Evolutionary conservation across 2,113 vertebrate genomes (phyloP).

Genomic region (Toxotes chatareus): DNA sequence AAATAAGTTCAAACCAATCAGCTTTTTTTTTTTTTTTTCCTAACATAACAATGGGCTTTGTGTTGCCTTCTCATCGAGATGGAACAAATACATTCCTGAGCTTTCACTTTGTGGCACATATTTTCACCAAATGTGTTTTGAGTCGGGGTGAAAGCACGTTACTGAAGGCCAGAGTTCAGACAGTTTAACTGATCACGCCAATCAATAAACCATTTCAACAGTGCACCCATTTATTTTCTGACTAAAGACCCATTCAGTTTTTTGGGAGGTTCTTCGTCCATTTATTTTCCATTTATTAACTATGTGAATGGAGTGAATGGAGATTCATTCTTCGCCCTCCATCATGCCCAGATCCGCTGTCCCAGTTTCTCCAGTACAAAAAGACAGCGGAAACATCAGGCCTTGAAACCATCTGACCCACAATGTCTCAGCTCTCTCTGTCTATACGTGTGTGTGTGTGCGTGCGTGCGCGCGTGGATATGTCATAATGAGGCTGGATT

Average conservation of each 20-base stretch:
- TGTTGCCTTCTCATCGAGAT: constrained; percentile 5
- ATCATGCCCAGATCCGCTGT: background rate
- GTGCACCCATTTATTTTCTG: background rate
- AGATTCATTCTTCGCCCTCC: background rate
- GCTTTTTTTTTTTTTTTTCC: background rate
- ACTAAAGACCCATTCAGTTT: background rate
- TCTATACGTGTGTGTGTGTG: too few relatives aligned
- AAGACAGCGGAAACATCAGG: background rate
- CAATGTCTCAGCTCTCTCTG: constrained; percentile 7
- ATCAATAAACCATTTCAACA: background rate
- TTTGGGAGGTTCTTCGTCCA: background rate
- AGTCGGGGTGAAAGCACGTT: background rate
- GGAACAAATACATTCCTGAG: constrained; percentile 29
- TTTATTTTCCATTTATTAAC: background rate
- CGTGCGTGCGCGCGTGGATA: background rate
- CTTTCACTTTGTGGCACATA: constrained; percentile 15
- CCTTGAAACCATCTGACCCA: constrained; percentile 29
- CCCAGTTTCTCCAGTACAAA: constrained; percentile 11
- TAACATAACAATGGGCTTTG: constrained; percentile 56
- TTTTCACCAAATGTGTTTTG: background rate
- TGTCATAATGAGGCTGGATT: constrained; percentile 54
- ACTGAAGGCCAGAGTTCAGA: background rate
- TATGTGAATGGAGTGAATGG: background rate
- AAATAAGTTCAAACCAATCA: constrained; percentile 5
- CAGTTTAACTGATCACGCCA: background rate